phyloP scores from a whole-genome alignment of 1,140 invertebrate genomes.

The Philotrypesis tridentata region DNA sequence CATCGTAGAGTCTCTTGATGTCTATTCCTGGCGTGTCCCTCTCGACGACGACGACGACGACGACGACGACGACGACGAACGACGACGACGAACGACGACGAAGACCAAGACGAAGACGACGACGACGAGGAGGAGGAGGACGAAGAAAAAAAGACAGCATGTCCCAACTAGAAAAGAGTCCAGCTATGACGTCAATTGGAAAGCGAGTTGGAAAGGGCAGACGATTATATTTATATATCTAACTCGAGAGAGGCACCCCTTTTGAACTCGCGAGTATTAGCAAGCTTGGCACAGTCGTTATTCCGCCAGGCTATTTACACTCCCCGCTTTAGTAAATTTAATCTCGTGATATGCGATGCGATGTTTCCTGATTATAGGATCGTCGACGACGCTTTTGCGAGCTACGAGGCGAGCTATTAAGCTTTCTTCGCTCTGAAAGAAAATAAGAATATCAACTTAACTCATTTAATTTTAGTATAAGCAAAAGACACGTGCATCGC shows the following conservation, averaged over 20 bases:
- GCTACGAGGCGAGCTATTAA: neutral
- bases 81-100: neutral
- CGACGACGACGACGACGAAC: slow-evolving; percentile 3
- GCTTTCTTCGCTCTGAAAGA: neutral
- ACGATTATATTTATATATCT: slow-evolving; percentile 45
- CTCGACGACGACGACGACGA: neutral
- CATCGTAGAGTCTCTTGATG: neutral
- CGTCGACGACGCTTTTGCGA: neutral
- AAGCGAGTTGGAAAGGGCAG: slow-evolving; percentile 61
- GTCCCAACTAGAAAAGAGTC: slow-evolving; percentile 42
- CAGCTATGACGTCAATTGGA: slow-evolving; percentile 60
- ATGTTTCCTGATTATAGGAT: neutral
- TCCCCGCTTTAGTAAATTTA: slow-evolving; percentile 16
- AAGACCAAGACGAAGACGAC: neutral
- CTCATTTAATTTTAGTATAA: neutral
- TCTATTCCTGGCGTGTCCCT: slow-evolving; percentile 38
- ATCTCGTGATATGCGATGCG: neutral
- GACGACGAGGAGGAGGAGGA: too few species aligned
- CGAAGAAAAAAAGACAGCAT: slow-evolving; percentile 39
- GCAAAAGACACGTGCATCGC: neutral
- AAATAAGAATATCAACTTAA: neutral
- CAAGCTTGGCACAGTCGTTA: slow-evolving; percentile 7
- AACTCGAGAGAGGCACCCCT: slow-evolving; percentile 13
- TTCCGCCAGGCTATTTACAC: slow-evolving; percentile 18
- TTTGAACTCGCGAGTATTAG: slow-evolving; percentile 21